Percentiles rank a stretch among this genome's conserved stretches.
Evolutionary conservation across 2,888 invertebrate genomes (phyloP).

Genomic region (Pachycephus smyrnensis): DNA sequence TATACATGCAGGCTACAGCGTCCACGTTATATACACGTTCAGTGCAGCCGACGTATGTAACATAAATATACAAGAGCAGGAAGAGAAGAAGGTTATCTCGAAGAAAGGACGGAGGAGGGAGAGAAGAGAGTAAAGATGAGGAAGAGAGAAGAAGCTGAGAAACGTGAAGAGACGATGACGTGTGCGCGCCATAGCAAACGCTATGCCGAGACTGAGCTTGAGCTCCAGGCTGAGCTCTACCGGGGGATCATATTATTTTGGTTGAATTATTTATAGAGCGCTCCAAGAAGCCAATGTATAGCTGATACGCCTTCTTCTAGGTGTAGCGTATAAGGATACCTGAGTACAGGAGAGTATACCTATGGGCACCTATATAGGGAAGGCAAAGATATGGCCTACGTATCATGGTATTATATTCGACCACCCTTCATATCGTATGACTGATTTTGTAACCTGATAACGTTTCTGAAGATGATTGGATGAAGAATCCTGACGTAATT

Average conservation of each 20-base stretch:
- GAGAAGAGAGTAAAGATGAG: slow-evolving; percentile 1
- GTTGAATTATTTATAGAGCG: slow-evolving; percentile 64
- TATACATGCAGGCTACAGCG: neutral
- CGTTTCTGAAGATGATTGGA: too few species aligned
- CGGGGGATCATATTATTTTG: slow-evolving; percentile 54
- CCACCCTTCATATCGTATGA: too few species aligned
- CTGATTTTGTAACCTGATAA: too few species aligned
- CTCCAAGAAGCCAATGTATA: slow-evolving; percentile 27
- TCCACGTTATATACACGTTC: neutral
- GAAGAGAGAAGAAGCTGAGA: neutral
- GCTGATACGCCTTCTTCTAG: neutral
- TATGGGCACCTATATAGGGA: neutral
- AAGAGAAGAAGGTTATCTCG: slow-evolving; percentile 5
- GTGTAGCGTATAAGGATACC: too few species aligned
- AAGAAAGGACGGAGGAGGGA: slow-evolving; percentile 10
- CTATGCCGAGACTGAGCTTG: slow-evolving; percentile 24
- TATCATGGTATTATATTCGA: too few species aligned
- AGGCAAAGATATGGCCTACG: too few species aligned
- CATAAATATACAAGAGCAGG: slow-evolving; percentile 24
- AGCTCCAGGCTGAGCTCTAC: slow-evolving; percentile 16
- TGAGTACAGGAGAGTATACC: too few species aligned
- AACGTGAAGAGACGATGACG: slow-evolving; percentile 13
- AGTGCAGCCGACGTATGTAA: slow-evolving; percentile 10
- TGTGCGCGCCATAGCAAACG: neutral
- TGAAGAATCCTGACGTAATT: too few species aligned